These are phyloP conservation scores for Mastomys natalensis DNA, from an alignment of 2,113 vertebrate species.

Conservation along the genomic window DNA sequence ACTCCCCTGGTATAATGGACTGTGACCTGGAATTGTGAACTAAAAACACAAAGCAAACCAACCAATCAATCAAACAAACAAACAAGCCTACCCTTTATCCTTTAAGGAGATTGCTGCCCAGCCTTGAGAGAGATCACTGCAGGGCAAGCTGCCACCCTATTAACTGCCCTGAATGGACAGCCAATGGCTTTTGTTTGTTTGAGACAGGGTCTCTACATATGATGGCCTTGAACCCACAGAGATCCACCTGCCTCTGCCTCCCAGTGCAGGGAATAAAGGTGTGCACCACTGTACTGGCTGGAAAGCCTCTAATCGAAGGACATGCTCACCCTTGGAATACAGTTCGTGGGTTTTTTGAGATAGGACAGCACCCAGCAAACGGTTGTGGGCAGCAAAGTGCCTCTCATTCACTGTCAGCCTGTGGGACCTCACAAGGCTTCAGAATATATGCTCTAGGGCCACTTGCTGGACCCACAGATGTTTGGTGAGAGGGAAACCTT, in stretches of 20 bases:
- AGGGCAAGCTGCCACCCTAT: not conserved
- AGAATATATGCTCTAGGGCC: fast-evolving
- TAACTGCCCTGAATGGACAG: not conserved
- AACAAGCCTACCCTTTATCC: not conserved
- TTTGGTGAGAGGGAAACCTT: fast-evolving
- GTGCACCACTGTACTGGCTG: not conserved
- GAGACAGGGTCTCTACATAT: not conserved
- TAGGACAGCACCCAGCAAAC: fast-evolving
- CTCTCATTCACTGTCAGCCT: not conserved
- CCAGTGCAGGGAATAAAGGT: not conserved
- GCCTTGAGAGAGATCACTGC: not conserved
- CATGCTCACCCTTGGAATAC: not conserved
- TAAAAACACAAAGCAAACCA: too few relatives aligned
- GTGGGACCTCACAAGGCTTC: not conserved
- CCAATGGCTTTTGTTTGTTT: not conserved
- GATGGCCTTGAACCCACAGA: not conserved
- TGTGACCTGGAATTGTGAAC: not conserved
- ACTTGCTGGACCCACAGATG: fast-evolving
- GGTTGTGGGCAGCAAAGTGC: fast-evolving
- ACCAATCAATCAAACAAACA: too few relatives aligned
- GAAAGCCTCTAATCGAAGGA: not conserved
- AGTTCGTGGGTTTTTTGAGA: not conserved
- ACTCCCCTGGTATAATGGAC: not conserved
- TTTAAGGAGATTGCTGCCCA: not conserved
- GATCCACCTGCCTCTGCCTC: not conserved